These are phyloP conservation scores for Nestor notabilis DNA, from an alignment of 2,113 vertebrate species.

Conservation along the genomic window DNA sequence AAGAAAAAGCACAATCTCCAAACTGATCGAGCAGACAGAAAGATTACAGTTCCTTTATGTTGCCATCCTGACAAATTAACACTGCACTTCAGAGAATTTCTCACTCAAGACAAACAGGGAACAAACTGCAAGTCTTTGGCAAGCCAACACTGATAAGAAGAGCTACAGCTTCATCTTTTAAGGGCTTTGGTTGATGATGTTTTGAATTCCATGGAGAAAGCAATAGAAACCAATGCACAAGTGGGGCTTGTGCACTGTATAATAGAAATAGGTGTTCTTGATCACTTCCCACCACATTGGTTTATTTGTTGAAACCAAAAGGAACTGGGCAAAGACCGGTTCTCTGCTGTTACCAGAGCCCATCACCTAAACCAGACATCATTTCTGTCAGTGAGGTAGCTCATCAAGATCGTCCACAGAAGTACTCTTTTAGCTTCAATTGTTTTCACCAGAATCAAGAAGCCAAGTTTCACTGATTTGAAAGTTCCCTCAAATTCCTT, in stretches of 20 bases:
- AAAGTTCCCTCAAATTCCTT: not conserved
- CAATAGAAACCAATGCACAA: not conserved
- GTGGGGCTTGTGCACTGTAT: not conserved
- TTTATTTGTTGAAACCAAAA: not conserved
- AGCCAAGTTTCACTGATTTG: not conserved
- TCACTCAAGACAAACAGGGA: slow-evolving; percentile 13
- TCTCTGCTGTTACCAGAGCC: not conserved
- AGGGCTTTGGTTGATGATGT: not conserved
- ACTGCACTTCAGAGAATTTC: slow-evolving; percentile 13
- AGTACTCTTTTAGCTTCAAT: not conserved
- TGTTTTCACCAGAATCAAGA: not conserved
- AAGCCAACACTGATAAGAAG: not conserved
- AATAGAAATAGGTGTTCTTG: not conserved
- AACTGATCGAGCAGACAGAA: slow-evolving; percentile 6
- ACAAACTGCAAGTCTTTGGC: not conserved
- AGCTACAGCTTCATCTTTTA: not conserved
- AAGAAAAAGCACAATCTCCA: not conserved
- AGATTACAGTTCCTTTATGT: not conserved
- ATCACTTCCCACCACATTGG: not conserved
- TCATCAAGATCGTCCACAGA: not conserved
- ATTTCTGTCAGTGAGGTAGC: not conserved
- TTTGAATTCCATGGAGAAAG: not conserved
- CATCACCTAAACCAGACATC: not conserved
- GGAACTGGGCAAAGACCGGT: not conserved
- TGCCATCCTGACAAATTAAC: slow-evolving; percentile 26